Conservation (phyloP, 2,113 vertebrate genomes). For the Microcebus tavaratra region DNA sequence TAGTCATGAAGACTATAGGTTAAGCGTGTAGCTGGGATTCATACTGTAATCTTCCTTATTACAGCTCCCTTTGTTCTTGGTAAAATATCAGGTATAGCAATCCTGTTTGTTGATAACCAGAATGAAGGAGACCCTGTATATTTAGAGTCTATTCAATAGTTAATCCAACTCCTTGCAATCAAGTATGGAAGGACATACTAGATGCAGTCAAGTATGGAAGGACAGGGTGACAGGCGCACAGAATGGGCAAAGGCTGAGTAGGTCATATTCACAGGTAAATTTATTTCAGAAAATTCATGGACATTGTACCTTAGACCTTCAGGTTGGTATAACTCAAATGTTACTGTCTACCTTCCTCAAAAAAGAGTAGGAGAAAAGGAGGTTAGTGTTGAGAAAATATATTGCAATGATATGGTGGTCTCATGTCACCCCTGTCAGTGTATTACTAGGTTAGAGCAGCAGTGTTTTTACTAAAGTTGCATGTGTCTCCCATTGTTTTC, state of each 20-base stretch:
- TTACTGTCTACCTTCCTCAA: neutral
- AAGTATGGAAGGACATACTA: neutral
- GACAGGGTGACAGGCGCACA: neutral
- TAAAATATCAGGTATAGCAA: neutral
- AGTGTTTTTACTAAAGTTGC: neutral
- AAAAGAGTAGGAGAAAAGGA: neutral
- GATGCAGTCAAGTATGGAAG: neutral
- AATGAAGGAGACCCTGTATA: neutral
- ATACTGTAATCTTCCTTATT: neutral
- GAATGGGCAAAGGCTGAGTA: neutral
- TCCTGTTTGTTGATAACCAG: neutral
- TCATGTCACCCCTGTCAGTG: neutral
- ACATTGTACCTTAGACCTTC: neutral
- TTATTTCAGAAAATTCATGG: neutral
- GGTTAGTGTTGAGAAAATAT: neutral
- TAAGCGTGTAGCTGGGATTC: neutral
- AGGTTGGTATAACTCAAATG: neutral
- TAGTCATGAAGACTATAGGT: neutral
- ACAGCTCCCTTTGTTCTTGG: neutral
- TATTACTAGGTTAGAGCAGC: neutral
- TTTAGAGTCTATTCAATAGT: neutral
- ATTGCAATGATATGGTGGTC: neutral
- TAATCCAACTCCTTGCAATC: neutral
- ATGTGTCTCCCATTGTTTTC: neutral
- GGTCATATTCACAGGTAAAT: neutral